A percentile compares a stretch with the other conserved stretches of the same genome.
Evolutionary conservation across 2,888 invertebrate species (phyloP).

Genomic region (Koerneria pararmatus): DNA sequence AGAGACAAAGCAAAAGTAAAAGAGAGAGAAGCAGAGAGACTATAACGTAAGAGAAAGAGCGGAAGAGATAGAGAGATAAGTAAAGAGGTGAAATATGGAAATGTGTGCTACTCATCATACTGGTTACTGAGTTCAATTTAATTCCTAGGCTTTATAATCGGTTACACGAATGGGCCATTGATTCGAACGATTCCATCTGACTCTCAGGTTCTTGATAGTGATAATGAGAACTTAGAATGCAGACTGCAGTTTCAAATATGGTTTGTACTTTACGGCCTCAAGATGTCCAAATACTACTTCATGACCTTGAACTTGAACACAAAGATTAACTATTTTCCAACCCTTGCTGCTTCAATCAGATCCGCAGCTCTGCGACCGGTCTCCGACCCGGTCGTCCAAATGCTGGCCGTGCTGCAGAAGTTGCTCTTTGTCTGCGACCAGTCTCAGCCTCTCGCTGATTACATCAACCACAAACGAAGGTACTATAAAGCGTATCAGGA

Average conservation of each 20-base stretch:
- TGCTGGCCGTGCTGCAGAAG: conserved; percentile 39
- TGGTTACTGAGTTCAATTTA: no score
- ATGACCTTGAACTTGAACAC: neutral
- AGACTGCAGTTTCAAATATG: no score
- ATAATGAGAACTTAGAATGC: no score
- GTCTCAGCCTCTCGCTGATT: conserved; percentile 3
- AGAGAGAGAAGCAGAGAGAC: neutral
- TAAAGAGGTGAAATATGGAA: neutral
- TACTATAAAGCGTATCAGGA: neutral
- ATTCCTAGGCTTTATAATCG: no score
- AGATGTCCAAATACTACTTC: no score
- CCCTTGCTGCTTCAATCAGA: conserved; percentile 19
- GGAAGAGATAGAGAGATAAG: neutral
- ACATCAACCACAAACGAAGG: conserved; percentile 16
- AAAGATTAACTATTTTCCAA: neutral
- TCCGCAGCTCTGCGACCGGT: conserved; percentile 37
- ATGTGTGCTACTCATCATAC: no score
- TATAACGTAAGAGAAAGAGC: neutral
- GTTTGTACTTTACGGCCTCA: no score
- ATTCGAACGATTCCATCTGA: no score
- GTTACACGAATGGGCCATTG: no score
- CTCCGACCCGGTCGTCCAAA: conserved; percentile 41
- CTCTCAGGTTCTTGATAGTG: no score
- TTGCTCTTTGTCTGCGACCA: conserved; percentile 26
- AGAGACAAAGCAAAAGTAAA: neutral